A percentile compares a stretch with the other conserved stretches of the same genome.
phyloP scores from a whole-genome alignment of 2,797 vertebrate species.

The Girardinus metallicus region DNA sequence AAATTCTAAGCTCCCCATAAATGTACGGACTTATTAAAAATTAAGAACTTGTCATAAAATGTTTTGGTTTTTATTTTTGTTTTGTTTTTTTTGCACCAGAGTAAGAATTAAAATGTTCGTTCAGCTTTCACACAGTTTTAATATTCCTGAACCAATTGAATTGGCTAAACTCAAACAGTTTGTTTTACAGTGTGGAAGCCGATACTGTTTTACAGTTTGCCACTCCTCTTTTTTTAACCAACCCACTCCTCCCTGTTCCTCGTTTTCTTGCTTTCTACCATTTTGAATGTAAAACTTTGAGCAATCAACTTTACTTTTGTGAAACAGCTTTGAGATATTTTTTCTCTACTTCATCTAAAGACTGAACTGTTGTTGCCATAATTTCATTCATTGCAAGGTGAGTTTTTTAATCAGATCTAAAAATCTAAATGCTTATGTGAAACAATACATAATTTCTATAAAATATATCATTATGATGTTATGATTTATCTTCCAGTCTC shows the following conservation, averaged over 20 bases:
- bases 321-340: neutral
- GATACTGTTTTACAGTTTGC: neutral
- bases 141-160: too few relatives aligned
- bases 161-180: neutral
- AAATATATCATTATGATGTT: neutral
- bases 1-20: too few relatives aligned
- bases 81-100: too few relatives aligned
- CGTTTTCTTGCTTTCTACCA: neutral
- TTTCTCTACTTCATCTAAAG: neutral
- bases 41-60: too few relatives aligned
- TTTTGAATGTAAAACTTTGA: neutral
- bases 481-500: slow-evolving; percentile 20
- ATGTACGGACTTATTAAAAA: too few relatives aligned
- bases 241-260: neutral
- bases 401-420: neutral
- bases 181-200: neutral
- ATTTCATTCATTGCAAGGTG: neutral
- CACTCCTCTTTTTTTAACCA: neutral
- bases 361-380: too few relatives aligned
- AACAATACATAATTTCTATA: neutral
- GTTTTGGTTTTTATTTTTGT: too few relatives aligned
- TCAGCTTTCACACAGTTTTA: too few relatives aligned
- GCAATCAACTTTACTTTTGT: neutral
- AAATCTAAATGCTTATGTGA: neutral
- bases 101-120: too few relatives aligned